Conservation (phyloP, 2,888 invertebrate genomes). For the Hesperia comma region DNA sequence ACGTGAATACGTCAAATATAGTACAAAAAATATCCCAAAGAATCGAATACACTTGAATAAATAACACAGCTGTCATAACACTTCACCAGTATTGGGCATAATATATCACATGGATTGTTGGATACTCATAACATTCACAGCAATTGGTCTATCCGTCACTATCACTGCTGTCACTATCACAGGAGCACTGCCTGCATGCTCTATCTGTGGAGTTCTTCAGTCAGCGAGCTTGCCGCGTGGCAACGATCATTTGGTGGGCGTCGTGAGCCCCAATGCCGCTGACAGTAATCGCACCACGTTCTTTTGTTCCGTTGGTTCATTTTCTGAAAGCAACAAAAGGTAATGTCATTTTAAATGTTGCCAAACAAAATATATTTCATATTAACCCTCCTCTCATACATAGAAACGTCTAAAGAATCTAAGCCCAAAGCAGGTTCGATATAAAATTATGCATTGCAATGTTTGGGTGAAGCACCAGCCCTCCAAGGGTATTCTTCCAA, state of each 20-base stretch:
- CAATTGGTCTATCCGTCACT: not conserved
- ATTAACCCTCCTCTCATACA: too few species aligned
- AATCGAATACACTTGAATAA: not conserved
- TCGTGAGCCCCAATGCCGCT: constrained; percentile 88
- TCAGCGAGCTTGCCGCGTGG: constrained; percentile 47
- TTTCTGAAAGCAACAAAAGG: constrained; percentile 75
- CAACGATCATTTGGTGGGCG: constrained; percentile 69
- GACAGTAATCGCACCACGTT: constrained; percentile 92
- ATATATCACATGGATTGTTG: too few species aligned
- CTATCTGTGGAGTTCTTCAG: constrained; percentile 34
- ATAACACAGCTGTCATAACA: not conserved
- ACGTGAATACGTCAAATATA: not conserved
- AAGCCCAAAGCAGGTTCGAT: too few species aligned
- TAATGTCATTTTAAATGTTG: not conserved
- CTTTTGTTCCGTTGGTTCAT: constrained; percentile 89
- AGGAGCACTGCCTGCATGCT: not conserved
- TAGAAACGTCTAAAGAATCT: too few species aligned
- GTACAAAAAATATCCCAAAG: not conserved
- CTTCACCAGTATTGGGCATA: not conserved
- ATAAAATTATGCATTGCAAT: too few species aligned
- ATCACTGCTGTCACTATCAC: constrained; percentile 6
- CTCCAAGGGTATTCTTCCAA: too few species aligned
- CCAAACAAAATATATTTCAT: too few species aligned
- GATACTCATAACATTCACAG: not conserved
- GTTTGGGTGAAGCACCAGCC: too few species aligned